phyloP scores from a whole-genome alignment of 2,797 vertebrate species.

The Otus scops region DNA sequence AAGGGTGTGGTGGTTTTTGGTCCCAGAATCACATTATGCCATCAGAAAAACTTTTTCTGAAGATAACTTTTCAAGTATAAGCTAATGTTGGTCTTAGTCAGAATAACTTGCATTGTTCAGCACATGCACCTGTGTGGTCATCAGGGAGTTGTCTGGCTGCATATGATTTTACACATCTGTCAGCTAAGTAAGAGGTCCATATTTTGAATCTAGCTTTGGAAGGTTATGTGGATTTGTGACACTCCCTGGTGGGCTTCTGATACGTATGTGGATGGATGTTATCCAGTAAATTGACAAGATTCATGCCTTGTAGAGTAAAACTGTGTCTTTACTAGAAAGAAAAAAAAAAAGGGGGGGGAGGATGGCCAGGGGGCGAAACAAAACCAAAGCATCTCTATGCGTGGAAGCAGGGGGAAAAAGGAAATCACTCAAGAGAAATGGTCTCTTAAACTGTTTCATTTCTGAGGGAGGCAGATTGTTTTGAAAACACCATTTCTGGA shows the following conservation, averaged over 20 bases:
- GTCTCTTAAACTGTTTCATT: neutral
- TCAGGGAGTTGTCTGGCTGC: conserved; percentile 70
- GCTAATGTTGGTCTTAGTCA: conserved; percentile 51
- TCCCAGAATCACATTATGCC: conserved; percentile 40
- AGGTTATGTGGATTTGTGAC: conserved; percentile 71
- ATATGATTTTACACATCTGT: conserved; percentile 75
- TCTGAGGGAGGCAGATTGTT: neutral
- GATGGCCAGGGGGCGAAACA: neutral
- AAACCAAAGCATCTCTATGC: neutral
- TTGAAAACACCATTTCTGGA: conserved; percentile 4
- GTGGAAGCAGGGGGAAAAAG: accelerated
- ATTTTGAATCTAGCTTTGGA: conserved; percentile 67
- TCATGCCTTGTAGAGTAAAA: conserved; percentile 17
- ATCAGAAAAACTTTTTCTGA: conserved; percentile 52
- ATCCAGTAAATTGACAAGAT: conserved; percentile 69
- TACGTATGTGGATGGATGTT: conserved; percentile 58
- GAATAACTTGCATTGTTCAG: conserved; percentile 61
- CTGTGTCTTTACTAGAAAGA: neutral
- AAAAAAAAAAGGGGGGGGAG: neutral
- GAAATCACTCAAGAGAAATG: neutral
- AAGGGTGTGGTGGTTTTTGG: conserved; percentile 42
- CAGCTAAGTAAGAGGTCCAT: conserved; percentile 75
- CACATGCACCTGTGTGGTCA: conserved; percentile 69
- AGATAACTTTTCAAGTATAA: conserved; percentile 29
- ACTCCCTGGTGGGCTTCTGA: conserved; percentile 71